These are phyloP conservation scores for Istiophorus platypterus DNA, from an alignment of 2,113 vertebrate genomes.

Conservation along the genomic window DNA sequence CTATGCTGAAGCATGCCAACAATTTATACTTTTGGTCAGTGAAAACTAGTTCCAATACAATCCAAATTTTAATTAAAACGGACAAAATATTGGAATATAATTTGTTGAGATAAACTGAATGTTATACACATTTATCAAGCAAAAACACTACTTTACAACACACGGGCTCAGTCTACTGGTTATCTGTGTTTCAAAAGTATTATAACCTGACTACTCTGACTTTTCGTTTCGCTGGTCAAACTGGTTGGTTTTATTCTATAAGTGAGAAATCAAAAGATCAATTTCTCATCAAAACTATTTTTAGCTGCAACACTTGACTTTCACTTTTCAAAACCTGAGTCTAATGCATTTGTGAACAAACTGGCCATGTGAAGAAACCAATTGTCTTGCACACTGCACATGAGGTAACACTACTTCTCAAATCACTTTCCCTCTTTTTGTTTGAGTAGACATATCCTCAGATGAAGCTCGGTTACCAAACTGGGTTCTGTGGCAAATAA, in stretches of 20 bases:
- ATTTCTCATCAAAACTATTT: no score
- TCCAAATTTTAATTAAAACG: background rate
- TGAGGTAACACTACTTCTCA: background rate
- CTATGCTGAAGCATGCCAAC: no score
- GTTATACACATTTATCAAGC: background rate
- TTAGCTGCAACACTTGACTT: background rate
- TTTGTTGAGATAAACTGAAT: no score
- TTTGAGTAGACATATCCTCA: background rate
- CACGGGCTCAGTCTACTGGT: background rate
- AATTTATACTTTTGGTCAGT: background rate
- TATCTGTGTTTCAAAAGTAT: background rate
- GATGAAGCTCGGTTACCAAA: background rate
- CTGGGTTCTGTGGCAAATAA: background rate
- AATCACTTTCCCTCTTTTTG: conserved; percentile 2
- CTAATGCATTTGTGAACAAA: background rate
- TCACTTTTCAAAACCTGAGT: background rate
- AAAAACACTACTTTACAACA: background rate
- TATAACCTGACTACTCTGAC: background rate
- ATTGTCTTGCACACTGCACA: background rate
- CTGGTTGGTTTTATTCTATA: no score
- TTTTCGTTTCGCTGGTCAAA: no score
- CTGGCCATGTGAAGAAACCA: background rate
- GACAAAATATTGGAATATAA: background rate
- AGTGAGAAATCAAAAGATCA: no score
- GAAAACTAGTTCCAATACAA: background rate